phyloP scores from a whole-genome alignment of 1,140 invertebrate genomes.

The Drosophila serrata region DNA sequence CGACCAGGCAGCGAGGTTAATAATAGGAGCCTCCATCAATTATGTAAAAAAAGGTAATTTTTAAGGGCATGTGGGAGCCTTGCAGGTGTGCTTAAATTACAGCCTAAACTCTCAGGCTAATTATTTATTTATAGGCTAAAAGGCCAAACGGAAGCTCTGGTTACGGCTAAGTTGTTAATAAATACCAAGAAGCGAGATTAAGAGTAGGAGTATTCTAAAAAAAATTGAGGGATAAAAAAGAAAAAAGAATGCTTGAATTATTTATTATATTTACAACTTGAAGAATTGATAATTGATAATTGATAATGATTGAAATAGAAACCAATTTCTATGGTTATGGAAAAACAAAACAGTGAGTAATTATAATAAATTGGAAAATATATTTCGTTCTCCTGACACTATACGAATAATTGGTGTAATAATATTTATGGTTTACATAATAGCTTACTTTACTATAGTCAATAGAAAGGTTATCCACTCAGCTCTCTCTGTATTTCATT shows the following conservation, averaged over 20 bases:
- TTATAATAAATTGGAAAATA: not conserved
- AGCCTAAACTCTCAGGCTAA: conserved; percentile 8
- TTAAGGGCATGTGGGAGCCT: conserved; percentile 5
- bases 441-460: not conserved
- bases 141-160: not conserved
- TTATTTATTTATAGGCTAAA: conserved; percentile 23
- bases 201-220: not conserved
- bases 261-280: not conserved
- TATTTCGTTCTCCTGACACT: not conserved
- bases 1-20: conserved; percentile 16
- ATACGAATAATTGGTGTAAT: not conserved
- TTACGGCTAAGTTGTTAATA: not conserved
- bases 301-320: not conserved
- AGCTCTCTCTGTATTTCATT: not conserved
- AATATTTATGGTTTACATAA: not conserved
- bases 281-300: too few relatives aligned
- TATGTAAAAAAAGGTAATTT: conserved; percentile 10
- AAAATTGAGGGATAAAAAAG: not conserved
- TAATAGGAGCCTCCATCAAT: conserved; percentile 22
- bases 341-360: not conserved
- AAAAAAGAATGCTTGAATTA: too few relatives aligned
- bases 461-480: not conserved
- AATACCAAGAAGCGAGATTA: not conserved
- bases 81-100: conserved; percentile 14
- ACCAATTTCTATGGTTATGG: not conserved